Evolutionary conservation across 2,113 vertebrate species (phyloP).

Genomic region (Phasianus colchicus): DNA sequence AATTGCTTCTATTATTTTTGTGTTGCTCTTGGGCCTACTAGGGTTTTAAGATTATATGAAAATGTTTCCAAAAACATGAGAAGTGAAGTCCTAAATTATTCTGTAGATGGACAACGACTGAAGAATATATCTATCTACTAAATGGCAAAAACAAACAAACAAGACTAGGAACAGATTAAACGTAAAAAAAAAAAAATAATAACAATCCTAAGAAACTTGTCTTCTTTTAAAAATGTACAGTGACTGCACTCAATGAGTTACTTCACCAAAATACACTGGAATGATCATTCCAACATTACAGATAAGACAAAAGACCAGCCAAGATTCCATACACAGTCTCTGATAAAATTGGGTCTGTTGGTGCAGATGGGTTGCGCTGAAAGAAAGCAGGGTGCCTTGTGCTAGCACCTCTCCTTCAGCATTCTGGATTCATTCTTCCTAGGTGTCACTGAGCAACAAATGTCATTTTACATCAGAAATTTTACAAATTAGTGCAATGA

Average conservation of each 20-base stretch:
- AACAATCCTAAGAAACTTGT: background rate
- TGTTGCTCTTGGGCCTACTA: background rate
- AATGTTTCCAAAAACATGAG: background rate
- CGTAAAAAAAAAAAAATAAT: background rate
- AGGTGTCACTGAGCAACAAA: background rate
- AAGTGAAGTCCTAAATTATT: background rate
- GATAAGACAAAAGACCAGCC: background rate
- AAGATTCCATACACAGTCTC: background rate
- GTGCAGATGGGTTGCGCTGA: background rate
- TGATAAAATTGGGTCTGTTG: background rate
- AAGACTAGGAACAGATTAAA: background rate
- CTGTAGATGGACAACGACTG: background rate
- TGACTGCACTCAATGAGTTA: background rate
- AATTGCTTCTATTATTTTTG: conserved; percentile 20
- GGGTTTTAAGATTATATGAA: conserved; percentile 12
- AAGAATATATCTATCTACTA: background rate
- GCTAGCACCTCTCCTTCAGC: background rate
- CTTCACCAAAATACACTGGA: background rate
- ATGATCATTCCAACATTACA: background rate
- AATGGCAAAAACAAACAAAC: background rate
- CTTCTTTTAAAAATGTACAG: background rate
- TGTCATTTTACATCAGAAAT: too few relatives aligned
- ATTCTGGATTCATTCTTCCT: background rate
- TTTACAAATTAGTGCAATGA: background rate
- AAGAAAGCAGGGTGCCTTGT: background rate